Conservation (phyloP, 1,140 invertebrate genomes). For the Sitophilus oryzae region DNA sequence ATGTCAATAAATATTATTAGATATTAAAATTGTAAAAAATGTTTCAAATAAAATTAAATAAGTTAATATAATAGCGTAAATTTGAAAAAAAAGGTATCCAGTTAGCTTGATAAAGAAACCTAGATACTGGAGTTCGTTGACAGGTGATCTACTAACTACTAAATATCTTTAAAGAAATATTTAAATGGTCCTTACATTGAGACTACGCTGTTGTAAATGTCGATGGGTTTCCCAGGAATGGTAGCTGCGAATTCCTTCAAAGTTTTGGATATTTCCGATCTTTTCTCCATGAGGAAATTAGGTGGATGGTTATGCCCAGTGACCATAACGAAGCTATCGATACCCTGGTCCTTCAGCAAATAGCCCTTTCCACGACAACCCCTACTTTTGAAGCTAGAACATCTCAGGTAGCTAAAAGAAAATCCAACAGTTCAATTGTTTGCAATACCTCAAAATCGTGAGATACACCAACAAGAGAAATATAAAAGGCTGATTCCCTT, state of each 20-base stretch:
- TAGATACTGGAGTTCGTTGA: too few relatives aligned
- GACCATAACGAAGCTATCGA: constrained; percentile 17
- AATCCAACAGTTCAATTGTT: background rate
- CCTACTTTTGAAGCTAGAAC: constrained; percentile 13
- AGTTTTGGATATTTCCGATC: constrained; percentile 21
- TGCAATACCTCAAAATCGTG: background rate
- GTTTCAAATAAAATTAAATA: too few relatives aligned
- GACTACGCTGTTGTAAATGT: constrained; percentile 29
- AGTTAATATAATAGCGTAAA: too few relatives aligned
- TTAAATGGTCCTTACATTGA: constrained; percentile 21
- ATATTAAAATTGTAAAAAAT: too few relatives aligned
- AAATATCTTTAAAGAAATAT: background rate
- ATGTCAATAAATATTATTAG: too few relatives aligned
- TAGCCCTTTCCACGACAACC: constrained; percentile 23
- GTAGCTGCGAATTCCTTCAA: constrained; percentile 25
- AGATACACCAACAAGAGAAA: background rate
- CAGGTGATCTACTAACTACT: too few relatives aligned
- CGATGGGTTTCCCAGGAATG: constrained; percentile 22
- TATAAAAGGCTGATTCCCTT: too few relatives aligned
- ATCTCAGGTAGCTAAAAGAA: constrained; percentile 23
- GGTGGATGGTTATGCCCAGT: constrained; percentile 23
- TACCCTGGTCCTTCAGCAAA: constrained; percentile 9
- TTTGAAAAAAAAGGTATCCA: too few relatives aligned
- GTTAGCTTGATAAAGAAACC: too few relatives aligned
- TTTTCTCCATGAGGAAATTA: constrained; percentile 22